Percentiles rank a stretch among this genome's conserved stretches.
These are phyloP conservation scores for Sturnus vulgaris DNA, from an alignment of 2,113 vertebrate genomes.

Conservation along the genomic window DNA sequence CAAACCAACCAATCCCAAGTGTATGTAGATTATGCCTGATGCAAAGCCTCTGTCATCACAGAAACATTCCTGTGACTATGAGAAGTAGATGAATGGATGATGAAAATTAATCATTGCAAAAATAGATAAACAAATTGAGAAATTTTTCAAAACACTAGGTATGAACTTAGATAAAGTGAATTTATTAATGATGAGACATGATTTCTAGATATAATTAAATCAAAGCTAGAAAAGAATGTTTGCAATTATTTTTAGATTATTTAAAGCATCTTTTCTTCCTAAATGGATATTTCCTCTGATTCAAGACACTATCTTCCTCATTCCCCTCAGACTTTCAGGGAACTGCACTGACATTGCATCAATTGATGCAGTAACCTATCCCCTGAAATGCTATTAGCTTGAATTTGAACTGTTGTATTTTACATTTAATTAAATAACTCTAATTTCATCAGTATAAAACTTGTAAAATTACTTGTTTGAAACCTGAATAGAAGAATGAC, in stretches of 20 bases:
- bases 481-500: neutral
- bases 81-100: neutral
- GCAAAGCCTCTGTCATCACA: neutral
- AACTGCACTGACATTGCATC: neutral
- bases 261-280: neutral
- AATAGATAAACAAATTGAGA: neutral
- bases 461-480: neutral
- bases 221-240: neutral
- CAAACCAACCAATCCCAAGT: neutral
- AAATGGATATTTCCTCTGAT: neutral
- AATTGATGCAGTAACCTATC: neutral
- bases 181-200: neutral
- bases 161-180: neutral
- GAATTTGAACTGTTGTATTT: neutral
- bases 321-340: neutral
- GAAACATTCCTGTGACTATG: neutral
- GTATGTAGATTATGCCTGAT: neutral
- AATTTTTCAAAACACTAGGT: neutral
- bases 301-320: neutral
- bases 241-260: neutral
- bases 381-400: neutral
- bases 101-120: neutral
- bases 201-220: neutral
- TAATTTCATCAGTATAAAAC: neutral
- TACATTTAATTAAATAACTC: neutral